Evolutionary conservation across 2,888 invertebrate genomes (phyloP).

Genomic region (Epistrophella euchroma): DNA sequence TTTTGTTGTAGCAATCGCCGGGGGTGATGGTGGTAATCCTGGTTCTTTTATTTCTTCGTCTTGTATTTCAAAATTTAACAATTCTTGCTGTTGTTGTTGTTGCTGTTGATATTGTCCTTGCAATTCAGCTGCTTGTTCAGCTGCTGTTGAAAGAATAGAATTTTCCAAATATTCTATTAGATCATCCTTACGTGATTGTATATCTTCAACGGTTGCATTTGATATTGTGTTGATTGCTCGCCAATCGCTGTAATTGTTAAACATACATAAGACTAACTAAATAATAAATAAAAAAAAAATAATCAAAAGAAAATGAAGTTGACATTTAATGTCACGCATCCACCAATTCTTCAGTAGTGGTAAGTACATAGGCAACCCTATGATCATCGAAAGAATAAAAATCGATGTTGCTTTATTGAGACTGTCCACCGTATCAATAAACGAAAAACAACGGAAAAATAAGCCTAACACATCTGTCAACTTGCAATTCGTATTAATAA

Average conservation of each 20-base stretch:
- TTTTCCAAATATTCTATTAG: slow-evolving; percentile 47
- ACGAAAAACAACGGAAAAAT: no score
- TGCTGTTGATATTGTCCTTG: slow-evolving; percentile 22
- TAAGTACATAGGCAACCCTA: no score
- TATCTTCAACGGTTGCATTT: slow-evolving; percentile 32
- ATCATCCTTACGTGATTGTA: slow-evolving; percentile 40
- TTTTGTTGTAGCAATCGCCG: background rate
- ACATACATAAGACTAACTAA: no score
- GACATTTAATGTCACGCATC: no score
- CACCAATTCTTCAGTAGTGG: no score
- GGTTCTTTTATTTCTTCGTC: background rate
- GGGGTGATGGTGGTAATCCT: background rate
- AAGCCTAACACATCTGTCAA: no score
- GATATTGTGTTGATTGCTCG: slow-evolving; percentile 24
- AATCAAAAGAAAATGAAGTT: no score
- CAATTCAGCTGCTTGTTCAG: slow-evolving; percentile 29
- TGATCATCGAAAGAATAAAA: no score
- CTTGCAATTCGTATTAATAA: no score
- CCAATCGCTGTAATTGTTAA: slow-evolving; percentile 28
- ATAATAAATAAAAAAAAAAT: no score
- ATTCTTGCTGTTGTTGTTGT: slow-evolving; percentile 2
- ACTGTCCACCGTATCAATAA: no score
- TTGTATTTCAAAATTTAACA: background rate
- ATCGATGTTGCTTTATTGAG: no score
- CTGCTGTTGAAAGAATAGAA: slow-evolving; percentile 42